Conservation (phyloP, 2,888 invertebrate genomes). For the Endomychus coccineus region DNA sequence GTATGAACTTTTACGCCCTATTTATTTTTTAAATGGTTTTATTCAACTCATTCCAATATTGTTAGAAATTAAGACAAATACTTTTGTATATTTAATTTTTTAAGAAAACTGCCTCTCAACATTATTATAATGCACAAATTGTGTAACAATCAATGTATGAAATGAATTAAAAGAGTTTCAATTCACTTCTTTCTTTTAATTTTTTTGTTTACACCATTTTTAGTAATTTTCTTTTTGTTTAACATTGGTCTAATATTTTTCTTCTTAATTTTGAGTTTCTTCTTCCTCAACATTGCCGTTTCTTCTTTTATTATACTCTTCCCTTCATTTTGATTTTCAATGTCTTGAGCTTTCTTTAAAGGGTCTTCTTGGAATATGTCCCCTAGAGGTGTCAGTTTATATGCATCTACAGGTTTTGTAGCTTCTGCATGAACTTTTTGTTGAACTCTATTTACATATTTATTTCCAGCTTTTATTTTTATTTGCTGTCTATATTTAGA, state of each 20-base stretch:
- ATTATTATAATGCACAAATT: too few relatives aligned
- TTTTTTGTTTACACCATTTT: too few relatives aligned
- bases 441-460: constrained; percentile 72
- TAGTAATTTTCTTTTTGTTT: too few relatives aligned
- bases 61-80: too few relatives aligned
- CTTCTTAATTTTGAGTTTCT: constrained; percentile 10
- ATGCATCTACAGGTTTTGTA: constrained; percentile 64
- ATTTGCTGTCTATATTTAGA: constrained; percentile 68
- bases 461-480: constrained; percentile 30
- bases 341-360: constrained; percentile 52
- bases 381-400: constrained; percentile 63
- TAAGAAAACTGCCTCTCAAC: too few relatives aligned
- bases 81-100: too few relatives aligned
- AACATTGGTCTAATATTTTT: constrained; percentile 12
- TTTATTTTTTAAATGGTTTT: too few relatives aligned
- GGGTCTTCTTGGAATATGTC: constrained; percentile 64
- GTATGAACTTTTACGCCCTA: too few relatives aligned
- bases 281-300: not conserved
- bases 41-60: too few relatives aligned
- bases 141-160: too few relatives aligned
- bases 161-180: too few relatives aligned
- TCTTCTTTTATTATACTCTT: not conserved
- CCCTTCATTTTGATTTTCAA: constrained; percentile 39
- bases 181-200: too few relatives aligned
- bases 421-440: constrained; percentile 71